Evolutionary conservation across 2,113 vertebrate species (phyloP).

Genomic region (Protobothrops mucrosquamatus): DNA sequence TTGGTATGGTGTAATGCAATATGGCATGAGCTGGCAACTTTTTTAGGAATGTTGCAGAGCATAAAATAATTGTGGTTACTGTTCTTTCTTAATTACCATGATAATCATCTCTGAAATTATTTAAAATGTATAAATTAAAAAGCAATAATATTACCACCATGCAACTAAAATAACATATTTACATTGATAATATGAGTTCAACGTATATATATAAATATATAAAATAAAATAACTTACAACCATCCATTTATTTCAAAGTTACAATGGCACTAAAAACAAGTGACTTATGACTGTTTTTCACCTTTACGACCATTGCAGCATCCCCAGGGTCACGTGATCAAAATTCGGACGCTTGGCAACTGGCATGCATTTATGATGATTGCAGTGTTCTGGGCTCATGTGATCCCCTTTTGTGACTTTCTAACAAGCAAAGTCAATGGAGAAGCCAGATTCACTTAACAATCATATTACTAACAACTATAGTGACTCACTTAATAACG

Average conservation of each 20-base stretch:
- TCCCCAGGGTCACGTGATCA: neutral
- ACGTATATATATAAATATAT: too few species aligned
- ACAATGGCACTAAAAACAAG: neutral
- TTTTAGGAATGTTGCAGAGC: conserved; percentile 20
- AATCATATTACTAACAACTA: neutral
- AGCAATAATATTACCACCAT: conserved; percentile 42
- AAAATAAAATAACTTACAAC: neutral
- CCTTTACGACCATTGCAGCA: neutral
- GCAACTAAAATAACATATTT: conserved; percentile 51
- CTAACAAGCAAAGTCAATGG: neutral
- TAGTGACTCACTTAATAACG: neutral
- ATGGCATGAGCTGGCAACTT: conserved; percentile 36
- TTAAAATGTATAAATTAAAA: conserved; percentile 52
- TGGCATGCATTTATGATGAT: neutral
- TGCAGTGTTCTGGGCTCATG: neutral
- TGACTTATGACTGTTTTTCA: neutral
- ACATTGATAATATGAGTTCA: conserved; percentile 54
- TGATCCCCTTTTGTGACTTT: neutral
- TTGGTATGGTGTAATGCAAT: conserved; percentile 36
- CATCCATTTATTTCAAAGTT: neutral
- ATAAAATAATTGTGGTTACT: conserved; percentile 50
- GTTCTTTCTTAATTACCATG: conserved; percentile 55
- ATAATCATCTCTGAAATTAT: conserved; percentile 50
- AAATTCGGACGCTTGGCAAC: neutral
- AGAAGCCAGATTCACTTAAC: neutral